Evolutionary conservation across 2,888 invertebrate species (phyloP).

Genomic region (Drosophila paranaensis): DNA sequence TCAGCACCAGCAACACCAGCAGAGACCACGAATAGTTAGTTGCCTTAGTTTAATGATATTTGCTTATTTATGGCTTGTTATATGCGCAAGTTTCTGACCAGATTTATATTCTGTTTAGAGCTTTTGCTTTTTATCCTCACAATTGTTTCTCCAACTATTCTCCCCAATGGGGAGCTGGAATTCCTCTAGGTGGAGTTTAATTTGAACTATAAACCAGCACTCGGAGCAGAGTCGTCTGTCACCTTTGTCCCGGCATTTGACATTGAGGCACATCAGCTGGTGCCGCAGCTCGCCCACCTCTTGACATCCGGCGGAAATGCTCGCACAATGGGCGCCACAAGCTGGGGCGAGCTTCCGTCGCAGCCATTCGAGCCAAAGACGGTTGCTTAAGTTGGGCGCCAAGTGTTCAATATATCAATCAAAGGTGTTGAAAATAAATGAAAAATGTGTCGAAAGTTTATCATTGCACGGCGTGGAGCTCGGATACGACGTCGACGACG

Average conservation of each 20-base stretch:
- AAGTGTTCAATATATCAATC: slow-evolving; percentile 82
- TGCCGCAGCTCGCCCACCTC: slow-evolving; percentile 2
- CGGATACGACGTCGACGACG: slow-evolving; percentile 22
- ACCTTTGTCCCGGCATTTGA: slow-evolving; percentile 73
- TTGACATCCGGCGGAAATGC: slow-evolving; percentile 58
- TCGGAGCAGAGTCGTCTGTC: slow-evolving; percentile 37
- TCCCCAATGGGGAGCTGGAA: too few relatives aligned
- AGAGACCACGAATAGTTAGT: slow-evolving; percentile 25
- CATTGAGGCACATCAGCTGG: slow-evolving; percentile 41
- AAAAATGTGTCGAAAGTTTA: slow-evolving; percentile 82
- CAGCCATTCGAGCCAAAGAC: slow-evolving; percentile 48
- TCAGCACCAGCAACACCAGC: neutral
- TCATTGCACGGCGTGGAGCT: slow-evolving; percentile 57
- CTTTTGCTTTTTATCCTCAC: neutral
- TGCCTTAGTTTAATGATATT: slow-evolving; percentile 68
- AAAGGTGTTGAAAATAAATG: slow-evolving; percentile 83
- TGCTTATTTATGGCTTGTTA: slow-evolving; percentile 55
- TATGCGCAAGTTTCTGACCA: slow-evolving; percentile 2
- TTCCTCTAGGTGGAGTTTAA: slow-evolving; percentile 21
- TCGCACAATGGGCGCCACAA: slow-evolving; percentile 62
- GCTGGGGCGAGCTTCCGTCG: slow-evolving; percentile 64
- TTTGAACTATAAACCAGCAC: slow-evolving; percentile 55
- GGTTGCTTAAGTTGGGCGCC: slow-evolving; percentile 68
- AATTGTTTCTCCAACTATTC: neutral
- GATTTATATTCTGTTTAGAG: slow-evolving; percentile 13